Base-by-base conservation (phyloP, 30 jellyfish, hydroid and myxozoan genomes). In the Aurelia aurita region DNA sequence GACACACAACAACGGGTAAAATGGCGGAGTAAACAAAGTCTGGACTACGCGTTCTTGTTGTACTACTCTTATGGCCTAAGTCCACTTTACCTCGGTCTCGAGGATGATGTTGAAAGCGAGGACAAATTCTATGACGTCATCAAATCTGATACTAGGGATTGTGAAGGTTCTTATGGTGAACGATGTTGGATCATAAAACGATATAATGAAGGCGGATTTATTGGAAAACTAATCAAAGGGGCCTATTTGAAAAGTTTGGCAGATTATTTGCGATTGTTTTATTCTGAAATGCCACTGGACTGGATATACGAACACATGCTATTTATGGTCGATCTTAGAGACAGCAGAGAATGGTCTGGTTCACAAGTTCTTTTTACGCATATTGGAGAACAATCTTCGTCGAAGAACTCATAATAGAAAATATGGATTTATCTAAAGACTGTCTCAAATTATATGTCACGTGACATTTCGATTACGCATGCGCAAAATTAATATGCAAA, bases 11-110 rank as follows among this genome's bases (percentile, higher is more conserved):
- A 25, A 21, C 78, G 93, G 29, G 79, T 89, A 59, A 70, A 67
- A 66, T 89, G 97, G 97, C 89, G 97, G 35, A 29, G 95, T 55
- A 79, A 88, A 72, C 94, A 89, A 43, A 45, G 77, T 55, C 82
- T 89, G 19, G 97, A 89, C 54, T 89, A 80, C 65, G 91, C 95
- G 27, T 90, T 80, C 64, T 66, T 89, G 86, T 39, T 71, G 35
- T 57, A 88, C 29, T 88, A 88, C 51, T 69, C 88, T 13, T 53
- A 74, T 32, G 73, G 60, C 47, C 68, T 53, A 28, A 20, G 89
- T 43, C 49, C 25, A 22, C 16, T 18, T 29, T 63, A 22, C 29
- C 75, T 63, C 39, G 13, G 26, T 26, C 79, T 67, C 79, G 79
- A 67, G 26, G 58, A 67, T 29, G 55, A 22, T 45, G 89, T 83